Conservation (phyloP, 2,888 invertebrate species). For the Phyto melanocephala region DNA sequence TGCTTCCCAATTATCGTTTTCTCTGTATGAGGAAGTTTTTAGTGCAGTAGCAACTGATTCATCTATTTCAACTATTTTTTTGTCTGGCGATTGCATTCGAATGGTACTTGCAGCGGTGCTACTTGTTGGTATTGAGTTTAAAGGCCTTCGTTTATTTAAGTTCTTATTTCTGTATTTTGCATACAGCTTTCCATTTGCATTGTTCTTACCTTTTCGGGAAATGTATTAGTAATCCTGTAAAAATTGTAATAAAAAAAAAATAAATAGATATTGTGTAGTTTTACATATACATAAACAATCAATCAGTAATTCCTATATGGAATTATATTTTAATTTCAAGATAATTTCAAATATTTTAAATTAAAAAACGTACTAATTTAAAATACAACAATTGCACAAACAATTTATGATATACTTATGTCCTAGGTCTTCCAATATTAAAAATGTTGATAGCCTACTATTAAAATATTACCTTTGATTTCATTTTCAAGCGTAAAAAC, state of each 20-base stretch:
- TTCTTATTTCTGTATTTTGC: background rate
- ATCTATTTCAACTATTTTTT: conserved; percentile 11
- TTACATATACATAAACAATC: background rate
- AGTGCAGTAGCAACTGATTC: conserved; percentile 16
- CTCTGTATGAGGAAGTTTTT: conserved; percentile 12
- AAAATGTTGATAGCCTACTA: too few species aligned
- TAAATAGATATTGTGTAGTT: background rate
- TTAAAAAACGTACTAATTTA: too few species aligned
- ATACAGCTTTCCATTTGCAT: background rate
- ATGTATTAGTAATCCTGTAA: conserved; percentile 16
- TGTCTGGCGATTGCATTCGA: too few species aligned
- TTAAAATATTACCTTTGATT: too few species aligned
- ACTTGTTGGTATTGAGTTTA: background rate
- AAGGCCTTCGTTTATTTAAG: background rate
- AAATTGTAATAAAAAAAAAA: background rate
- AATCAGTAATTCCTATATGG: background rate
- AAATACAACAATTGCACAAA: too few species aligned
- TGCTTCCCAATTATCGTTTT: conserved; percentile 11
- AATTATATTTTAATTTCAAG: too few species aligned
- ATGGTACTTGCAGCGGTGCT: background rate
- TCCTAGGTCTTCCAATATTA: too few species aligned
- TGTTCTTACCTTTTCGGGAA: conserved; percentile 9
- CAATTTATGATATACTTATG: too few species aligned
- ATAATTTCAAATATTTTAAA: background rate
- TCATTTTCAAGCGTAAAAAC: too few species aligned